phyloP scores from a whole-genome alignment of 2,113 vertebrate genomes.

The Pseudois nayaur region DNA sequence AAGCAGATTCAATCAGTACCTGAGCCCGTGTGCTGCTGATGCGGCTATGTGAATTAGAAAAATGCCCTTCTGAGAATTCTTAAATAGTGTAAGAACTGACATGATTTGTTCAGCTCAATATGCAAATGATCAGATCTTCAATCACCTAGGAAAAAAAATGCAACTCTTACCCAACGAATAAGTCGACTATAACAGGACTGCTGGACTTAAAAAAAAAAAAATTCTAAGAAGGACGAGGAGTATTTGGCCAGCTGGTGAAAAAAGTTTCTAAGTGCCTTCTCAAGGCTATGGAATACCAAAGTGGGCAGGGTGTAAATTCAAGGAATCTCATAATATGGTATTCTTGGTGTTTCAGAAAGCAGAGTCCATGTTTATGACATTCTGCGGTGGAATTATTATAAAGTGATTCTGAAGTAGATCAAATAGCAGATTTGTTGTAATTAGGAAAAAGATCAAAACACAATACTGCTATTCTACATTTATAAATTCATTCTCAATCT shows the following conservation, averaged over 20 bases:
- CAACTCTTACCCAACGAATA: not conserved
- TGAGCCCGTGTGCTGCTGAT: not conserved
- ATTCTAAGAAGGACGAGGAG: not conserved
- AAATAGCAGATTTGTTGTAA: not conserved
- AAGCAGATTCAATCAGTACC: not conserved
- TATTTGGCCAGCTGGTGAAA: not conserved
- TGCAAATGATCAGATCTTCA: not conserved
- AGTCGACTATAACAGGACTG: not conserved
- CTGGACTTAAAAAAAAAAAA: not conserved
- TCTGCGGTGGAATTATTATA: not conserved
- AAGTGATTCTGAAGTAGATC: not conserved
- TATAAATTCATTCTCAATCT: constrained; percentile 10
- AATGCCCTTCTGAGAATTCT: not conserved
- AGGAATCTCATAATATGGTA: not conserved
- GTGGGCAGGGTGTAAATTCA: not conserved
- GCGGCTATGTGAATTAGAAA: not conserved
- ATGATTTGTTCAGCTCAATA: not conserved
- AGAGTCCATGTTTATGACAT: not conserved
- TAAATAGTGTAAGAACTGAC: not conserved
- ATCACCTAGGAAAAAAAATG: not conserved
- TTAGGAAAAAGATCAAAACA: not conserved
- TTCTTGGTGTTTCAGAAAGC: not conserved
- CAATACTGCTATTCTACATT: not conserved
- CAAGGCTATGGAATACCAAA: not conserved
- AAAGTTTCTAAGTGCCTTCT: not conserved